Evolutionary conservation across 2,888 invertebrate species (phyloP).

Genomic region (Eudasyphora cyanicolor): DNA sequence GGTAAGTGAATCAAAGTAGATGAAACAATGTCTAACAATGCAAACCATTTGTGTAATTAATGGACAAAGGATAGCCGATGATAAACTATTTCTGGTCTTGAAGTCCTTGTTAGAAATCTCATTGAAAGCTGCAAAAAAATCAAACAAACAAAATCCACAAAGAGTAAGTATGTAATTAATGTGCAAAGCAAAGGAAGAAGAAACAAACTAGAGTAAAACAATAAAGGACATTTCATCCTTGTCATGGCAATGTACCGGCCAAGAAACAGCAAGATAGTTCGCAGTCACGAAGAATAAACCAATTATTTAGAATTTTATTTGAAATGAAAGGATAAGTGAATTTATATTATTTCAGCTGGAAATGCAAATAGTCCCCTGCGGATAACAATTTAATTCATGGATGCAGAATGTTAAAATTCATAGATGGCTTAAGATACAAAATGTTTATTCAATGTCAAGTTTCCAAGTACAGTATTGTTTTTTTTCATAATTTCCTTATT

Average conservation of each 20-base stretch:
- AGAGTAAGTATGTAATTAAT: constrained; percentile 20
- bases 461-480: too few species aligned
- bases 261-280: background rate
- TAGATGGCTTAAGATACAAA: too few species aligned
- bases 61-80: background rate
- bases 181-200: background rate
- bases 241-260: background rate
- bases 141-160: background rate
- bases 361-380: too few species aligned
- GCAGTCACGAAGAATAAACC: background rate
- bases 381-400: too few species aligned
- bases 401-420: too few species aligned
- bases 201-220: constrained; percentile 18
- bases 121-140: background rate
- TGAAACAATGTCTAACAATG: background rate
- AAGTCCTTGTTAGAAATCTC: background rate
- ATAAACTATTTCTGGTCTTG: background rate
- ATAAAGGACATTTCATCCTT: background rate
- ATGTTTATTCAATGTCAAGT: too few species aligned
- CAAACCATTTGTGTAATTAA: constrained; percentile 23
- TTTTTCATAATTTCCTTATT: too few species aligned
- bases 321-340: background rate
- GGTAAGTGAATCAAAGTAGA: constrained; percentile 1
- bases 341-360: background rate
- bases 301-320: background rate